phyloP scores from a whole-genome alignment of 2,888 invertebrate species.

The Hypomecis punctinalis region DNA sequence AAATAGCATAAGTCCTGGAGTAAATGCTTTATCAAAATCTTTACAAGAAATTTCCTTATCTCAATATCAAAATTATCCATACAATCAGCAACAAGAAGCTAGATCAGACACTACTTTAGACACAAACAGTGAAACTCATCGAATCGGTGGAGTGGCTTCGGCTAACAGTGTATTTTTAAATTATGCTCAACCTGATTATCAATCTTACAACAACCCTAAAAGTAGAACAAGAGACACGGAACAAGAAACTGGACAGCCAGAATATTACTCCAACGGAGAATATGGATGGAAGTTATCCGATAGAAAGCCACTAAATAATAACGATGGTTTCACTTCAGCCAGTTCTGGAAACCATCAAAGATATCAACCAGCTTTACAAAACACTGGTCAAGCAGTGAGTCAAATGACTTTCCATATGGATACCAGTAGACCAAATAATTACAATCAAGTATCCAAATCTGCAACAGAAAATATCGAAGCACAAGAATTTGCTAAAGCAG shows the following conservation, averaged over 20 bases:
- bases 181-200: constrained; percentile 71
- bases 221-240: constrained; percentile 64
- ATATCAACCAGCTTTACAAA: constrained; percentile 60
- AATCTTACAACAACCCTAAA: constrained; percentile 60
- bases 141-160: constrained; percentile 65
- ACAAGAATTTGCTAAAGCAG: constrained; percentile 77
- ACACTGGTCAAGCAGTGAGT: constrained; percentile 65
- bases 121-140: constrained; percentile 67
- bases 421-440: constrained; percentile 63
- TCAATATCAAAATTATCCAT: constrained; percentile 65
- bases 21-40: constrained; percentile 64
- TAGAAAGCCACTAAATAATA: constrained; percentile 63
- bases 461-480: constrained; percentile 65
- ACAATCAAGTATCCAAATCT: constrained; percentile 68
- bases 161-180: constrained; percentile 76
- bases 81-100: constrained; percentile 61
- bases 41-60: constrained; percentile 63
- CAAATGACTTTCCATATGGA: constrained; percentile 77
- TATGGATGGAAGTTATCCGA: constrained; percentile 79
- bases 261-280: constrained; percentile 75
- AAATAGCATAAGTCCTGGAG: constrained; percentile 58
- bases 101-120: constrained; percentile 57
- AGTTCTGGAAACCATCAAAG: constrained; percentile 55
- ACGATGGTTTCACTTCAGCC: constrained; percentile 56
- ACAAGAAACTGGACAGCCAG: constrained; percentile 63